Evolutionary conservation across 2,888 invertebrate genomes (phyloP).

Genomic region (Villa cingulata): DNA sequence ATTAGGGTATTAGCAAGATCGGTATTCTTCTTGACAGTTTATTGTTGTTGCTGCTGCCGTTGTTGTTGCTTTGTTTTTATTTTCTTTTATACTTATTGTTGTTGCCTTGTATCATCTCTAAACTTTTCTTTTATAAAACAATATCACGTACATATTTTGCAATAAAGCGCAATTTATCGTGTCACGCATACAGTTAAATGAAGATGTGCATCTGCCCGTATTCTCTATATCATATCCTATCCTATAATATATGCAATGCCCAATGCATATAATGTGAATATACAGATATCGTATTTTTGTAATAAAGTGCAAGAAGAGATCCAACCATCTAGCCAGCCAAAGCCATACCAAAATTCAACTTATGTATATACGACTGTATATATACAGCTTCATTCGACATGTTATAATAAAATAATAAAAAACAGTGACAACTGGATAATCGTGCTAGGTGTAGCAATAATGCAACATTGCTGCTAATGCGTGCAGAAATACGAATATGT

Average conservation of each 20-base stretch:
- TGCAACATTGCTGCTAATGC: not conserved
- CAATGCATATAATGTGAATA: too few relatives aligned
- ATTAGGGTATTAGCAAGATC: not conserved
- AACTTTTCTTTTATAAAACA: conserved; percentile 1
- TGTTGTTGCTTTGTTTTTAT: too few relatives aligned
- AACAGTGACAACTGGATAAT: too few relatives aligned
- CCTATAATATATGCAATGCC: too few relatives aligned
- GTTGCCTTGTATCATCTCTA: too few relatives aligned
- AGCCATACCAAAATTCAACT: not conserved
- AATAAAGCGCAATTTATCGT: conserved; percentile 8
- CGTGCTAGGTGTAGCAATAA: too few relatives aligned
- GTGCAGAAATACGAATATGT: too few relatives aligned
- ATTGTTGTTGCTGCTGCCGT: too few relatives aligned
- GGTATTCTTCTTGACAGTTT: conserved; percentile 2
- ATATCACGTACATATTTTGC: not conserved
- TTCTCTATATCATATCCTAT: too few relatives aligned
- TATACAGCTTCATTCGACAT: too few relatives aligned
- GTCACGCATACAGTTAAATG: conserved; percentile 7
- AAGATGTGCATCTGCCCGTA: conserved; percentile 1
- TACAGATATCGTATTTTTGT: too few relatives aligned
- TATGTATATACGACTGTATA: not conserved
- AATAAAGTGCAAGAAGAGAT: not conserved
- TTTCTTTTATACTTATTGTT: too few relatives aligned
- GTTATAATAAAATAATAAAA: conserved; percentile 1
- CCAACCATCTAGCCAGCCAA: not conserved